Evolutionary conservation across 2,797 vertebrate species (phyloP), one percentile per base, ranked within the genome.

Genomic region (Vultur gryphus): DNA sequence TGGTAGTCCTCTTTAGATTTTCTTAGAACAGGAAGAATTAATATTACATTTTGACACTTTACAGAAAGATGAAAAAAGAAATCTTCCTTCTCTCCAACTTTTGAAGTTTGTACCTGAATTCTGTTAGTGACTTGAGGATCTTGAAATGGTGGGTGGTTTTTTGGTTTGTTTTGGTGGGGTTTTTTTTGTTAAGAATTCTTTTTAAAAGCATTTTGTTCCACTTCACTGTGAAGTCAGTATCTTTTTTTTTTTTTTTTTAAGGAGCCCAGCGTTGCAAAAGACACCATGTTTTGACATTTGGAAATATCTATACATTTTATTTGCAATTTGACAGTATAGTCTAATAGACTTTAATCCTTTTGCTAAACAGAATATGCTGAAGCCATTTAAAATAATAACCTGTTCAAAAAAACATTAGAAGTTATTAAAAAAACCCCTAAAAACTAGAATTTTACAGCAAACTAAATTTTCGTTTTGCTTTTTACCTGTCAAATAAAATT

Each of bases 1-100:
- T 97, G 86, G 77, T 97, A 98, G 93, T 91, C 91, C 92, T 97
- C 96, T 98, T 91, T 98, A 97, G 97, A 97, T 98, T 97, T 96
- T 87, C 91, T 96, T 90, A 96, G 73, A 95, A 94, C 89, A 35
- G 90, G 77, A 97, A 91, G 73, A 89, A 96, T 80, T 78, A 59
- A 75, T 93, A 66, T 44, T 67, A 66, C 37, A n/a, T 84, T 82
- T 89, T 91, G 91, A 70, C 51, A 79, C 43, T 72, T 81, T 94
- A 90, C 91, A 57, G 58, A 62, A 91, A 80, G 88, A 92, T 87
- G 80, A 94, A 66, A 76, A 92, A 97, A 87, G 65, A 82, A 44
- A 49, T 58, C 58, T 79, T 62, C 31, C 13, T 79, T 72, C 23
- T 64, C 17, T 71, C 39, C n/a, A 77, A 39, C 48, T 62, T 93